Evolutionary conservation across 2,797 vertebrate species (phyloP).

Genomic region (Trachops cirrhosus): DNA sequence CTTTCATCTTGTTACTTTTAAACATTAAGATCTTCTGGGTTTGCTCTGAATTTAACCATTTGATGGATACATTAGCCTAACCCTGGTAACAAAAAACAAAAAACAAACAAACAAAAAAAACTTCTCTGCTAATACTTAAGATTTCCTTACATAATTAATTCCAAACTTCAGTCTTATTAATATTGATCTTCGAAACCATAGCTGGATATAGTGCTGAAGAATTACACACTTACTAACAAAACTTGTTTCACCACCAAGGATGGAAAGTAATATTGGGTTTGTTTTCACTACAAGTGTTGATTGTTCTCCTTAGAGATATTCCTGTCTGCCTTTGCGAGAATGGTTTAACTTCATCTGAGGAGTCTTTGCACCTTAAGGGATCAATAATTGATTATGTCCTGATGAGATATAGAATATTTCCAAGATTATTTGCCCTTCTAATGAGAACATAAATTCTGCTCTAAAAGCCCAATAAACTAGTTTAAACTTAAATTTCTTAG

Average conservation of each 20-base stretch:
- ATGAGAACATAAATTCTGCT: background rate
- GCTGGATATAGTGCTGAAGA: background rate
- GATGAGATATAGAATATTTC: background rate
- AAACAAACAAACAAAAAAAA: background rate
- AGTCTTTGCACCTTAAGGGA: background rate
- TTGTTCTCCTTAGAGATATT: background rate
- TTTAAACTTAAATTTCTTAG: conserved; percentile 2
- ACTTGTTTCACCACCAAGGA: background rate
- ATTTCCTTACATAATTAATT: background rate
- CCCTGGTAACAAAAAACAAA: background rate
- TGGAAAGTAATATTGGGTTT: background rate
- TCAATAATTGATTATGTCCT: background rate
- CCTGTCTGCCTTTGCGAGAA: background rate
- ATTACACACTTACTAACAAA: background rate
- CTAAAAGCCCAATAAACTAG: background rate
- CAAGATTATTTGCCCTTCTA: background rate
- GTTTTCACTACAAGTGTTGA: background rate
- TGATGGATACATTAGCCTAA: background rate
- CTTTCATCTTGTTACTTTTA: background rate
- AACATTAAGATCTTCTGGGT: background rate
- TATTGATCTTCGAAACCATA: background rate
- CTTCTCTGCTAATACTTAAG: background rate
- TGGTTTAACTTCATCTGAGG: background rate
- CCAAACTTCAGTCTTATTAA: background rate
- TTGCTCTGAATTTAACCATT: background rate